Conservation (phyloP, 1,140 invertebrate species). For the Chironomus tepperi region DNA sequence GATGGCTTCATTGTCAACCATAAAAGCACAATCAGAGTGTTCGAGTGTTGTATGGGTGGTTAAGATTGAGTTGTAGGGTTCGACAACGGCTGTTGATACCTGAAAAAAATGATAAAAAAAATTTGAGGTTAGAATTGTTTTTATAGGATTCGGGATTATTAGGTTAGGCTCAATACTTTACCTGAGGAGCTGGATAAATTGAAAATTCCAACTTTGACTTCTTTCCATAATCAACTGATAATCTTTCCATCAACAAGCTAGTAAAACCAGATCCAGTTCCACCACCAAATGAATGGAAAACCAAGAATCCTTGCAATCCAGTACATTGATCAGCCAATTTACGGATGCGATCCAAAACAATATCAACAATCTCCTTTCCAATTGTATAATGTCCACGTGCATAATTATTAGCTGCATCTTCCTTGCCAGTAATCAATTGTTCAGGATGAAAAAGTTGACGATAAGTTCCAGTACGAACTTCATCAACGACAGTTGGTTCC, state of each 20-base stretch:
- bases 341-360: conserved; percentile 65
- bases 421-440: conserved; percentile 62
- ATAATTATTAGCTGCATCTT: conserved; percentile 80
- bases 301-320: conserved; percentile 71
- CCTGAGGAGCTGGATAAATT: conserved; percentile 77
- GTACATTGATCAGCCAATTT: conserved; percentile 71
- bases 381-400: conserved; percentile 81
- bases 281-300: conserved; percentile 80
- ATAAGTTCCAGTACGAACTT: conserved; percentile 62
- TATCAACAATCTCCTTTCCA: conserved; percentile 75
- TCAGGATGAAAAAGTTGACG: conserved; percentile 65
- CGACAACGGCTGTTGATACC: conserved; percentile 72
- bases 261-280: conserved; percentile 79
- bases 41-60: conserved; percentile 73
- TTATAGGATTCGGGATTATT: conserved; percentile 42
- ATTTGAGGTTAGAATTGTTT: conserved; percentile 75
- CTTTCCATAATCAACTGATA: conserved; percentile 72
- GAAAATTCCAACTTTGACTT: conserved; percentile 77
- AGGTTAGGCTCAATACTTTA: too few relatives aligned
- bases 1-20: conserved; percentile 85
- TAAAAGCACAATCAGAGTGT: conserved; percentile 74
- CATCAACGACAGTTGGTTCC: conserved; percentile 70
- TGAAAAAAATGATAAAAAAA: conserved; percentile 82
- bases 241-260: conserved; percentile 68
- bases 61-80: conserved; percentile 75